Evolutionary conservation across 1,140 invertebrate genomes (phyloP), one percentile per base, ranked within the genome.

Genomic region (Eulimnadia texana): DNA sequence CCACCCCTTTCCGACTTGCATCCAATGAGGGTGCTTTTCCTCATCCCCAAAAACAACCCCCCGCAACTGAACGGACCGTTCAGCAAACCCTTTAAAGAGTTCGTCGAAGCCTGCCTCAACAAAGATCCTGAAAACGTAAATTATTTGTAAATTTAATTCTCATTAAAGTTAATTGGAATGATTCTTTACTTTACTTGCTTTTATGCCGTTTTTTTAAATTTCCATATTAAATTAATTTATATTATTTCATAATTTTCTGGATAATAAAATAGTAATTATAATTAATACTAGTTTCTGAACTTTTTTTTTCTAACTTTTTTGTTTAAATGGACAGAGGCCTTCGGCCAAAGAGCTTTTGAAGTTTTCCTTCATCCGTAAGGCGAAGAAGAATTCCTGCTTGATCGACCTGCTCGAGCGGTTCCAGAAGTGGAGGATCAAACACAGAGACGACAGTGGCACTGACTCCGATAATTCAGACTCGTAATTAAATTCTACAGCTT

Each of bases 11-110:
- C 94, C 6, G 96, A 98, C 71, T 78, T 98, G 25, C 96, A 99
- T 78, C 96, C 96, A 3, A 99, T 99, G 96, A 80, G 95, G 70
- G 97, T 99, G 20, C 81, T 99, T 19, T 99, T 99, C 76, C 82
- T 99, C 59, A 99, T 99, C 72, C 97, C 97, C 47, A 99, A 99
- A 79, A 99, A 99, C 76, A 96, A 97, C 76, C 95, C 97, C 27
- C 97, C 97, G 20, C 95, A 98, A 72, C 76, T 99, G 53, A 93
- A 88, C 1, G 95, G 94, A 57, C 93, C 89, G 73, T 99, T 95
- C 74, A 90, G 85, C 61, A 93, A 93, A 75, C 84, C 88, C 61
- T 99, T 99, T 77, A 98, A 98, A 77, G 96, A 99, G 74, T 99
- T 99, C 79, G 94, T 99, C 63, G 96, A 99, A 74, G 85, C 92